A percentile compares a stretch with the other conserved stretches of the same genome.
Conservation (phyloP, 2,888 invertebrate species). For the Harpagoxenus sublaevis region DNA sequence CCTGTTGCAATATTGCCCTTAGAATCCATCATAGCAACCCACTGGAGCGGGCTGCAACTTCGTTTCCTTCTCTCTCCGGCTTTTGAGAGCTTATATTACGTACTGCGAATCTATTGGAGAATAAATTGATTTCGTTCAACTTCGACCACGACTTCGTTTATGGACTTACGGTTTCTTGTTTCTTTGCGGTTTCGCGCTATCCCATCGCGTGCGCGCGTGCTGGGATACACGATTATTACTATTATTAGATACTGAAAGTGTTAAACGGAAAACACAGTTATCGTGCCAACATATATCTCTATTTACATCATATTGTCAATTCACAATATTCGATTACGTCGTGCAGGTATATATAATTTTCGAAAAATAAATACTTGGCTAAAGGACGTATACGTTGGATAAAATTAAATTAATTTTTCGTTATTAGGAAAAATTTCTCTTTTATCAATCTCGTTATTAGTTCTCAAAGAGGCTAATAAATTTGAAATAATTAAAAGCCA, state of each 20-base stretch:
- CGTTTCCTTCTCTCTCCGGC: conserved; percentile 36
- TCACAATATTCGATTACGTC: neutral
- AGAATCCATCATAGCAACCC: conserved; percentile 17
- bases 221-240: neutral
- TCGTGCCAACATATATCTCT: neutral
- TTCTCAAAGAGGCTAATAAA: neutral
- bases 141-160: conserved; percentile 31
- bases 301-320: neutral
- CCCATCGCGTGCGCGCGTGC: no score
- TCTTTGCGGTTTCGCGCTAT: neutral
- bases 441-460: neutral
- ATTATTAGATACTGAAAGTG: neutral
- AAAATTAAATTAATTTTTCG: neutral
- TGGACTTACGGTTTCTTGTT: conserved; percentile 18
- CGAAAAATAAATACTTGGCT: neutral
- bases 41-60: conserved; percentile 13
- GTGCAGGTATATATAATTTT: neutral
- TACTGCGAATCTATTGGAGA: conserved; percentile 26
- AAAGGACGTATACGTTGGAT: neutral
- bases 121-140: conserved; percentile 34
- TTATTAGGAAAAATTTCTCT: neutral
- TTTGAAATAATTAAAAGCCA: neutral
- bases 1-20: conserved; percentile 37
- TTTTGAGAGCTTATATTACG: conserved; percentile 41
- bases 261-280: neutral